These are phyloP conservation scores for Catostomus latipinnis DNA, from an alignment of 2,797 vertebrate species.

Conservation along the genomic window DNA sequence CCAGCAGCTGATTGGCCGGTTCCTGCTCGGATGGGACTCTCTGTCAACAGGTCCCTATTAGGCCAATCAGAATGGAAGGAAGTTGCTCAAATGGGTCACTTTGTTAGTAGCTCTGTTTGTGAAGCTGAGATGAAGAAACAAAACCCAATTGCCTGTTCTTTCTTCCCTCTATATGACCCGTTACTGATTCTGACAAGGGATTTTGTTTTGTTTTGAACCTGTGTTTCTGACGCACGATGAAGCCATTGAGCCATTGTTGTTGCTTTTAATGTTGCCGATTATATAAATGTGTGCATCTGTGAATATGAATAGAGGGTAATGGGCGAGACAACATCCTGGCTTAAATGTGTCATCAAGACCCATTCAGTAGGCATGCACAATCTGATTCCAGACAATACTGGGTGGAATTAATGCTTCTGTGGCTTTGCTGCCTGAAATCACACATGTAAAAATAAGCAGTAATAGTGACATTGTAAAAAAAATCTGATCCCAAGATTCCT, in stretches of 20 bases:
- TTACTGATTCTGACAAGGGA: constrained; percentile 67
- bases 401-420: constrained; percentile 37
- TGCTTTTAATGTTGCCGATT: constrained; percentile 75
- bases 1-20: constrained; percentile 78
- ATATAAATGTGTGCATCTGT: constrained; percentile 80
- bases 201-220: constrained; percentile 64
- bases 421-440: constrained; percentile 13
- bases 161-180: constrained; percentile 64
- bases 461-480: not conserved
- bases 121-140: constrained; percentile 78
- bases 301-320: constrained; percentile 70
- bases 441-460: not conserved
- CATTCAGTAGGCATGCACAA: constrained; percentile 31
- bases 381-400: constrained; percentile 38
- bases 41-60: constrained; percentile 87
- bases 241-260: constrained; percentile 69
- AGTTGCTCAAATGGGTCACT: constrained; percentile 82
- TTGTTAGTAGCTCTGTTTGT: constrained; percentile 82
- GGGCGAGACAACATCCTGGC: constrained; percentile 72
- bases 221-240: constrained; percentile 62
- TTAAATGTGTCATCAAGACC: constrained; percentile 78
- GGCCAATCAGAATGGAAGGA: constrained; percentile 86
- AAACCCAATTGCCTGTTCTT: constrained; percentile 78
- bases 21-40: constrained; percentile 84
- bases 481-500: not conserved